phyloP scores from a whole-genome alignment of 2,797 vertebrate genomes.

The Hydrophis major region DNA sequence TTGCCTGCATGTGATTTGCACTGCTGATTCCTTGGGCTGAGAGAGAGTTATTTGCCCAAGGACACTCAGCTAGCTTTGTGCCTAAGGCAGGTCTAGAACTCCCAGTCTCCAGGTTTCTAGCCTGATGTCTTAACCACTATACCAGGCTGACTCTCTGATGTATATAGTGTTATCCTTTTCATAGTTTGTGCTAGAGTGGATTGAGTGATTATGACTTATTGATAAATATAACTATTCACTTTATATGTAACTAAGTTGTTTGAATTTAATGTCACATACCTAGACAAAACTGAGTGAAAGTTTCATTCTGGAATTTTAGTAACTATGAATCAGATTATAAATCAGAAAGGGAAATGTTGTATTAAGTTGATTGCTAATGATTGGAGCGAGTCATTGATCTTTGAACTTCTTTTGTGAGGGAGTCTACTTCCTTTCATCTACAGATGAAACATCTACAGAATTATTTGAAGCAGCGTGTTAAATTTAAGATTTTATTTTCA shows the following conservation, averaged over 20 bases:
- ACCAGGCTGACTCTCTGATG: not conserved
- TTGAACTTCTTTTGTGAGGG: not conserved
- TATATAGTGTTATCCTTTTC: not conserved
- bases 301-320: conserved; percentile 8
- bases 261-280: not conserved
- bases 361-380: not conserved
- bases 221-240: not conserved
- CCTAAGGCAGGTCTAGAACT: not conserved
- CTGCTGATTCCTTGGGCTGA: not conserved
- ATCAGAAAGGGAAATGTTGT: not conserved
- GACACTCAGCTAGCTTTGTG: not conserved
- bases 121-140: not conserved
- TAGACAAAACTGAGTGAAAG: not conserved
- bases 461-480: not conserved
- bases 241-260: not conserved
- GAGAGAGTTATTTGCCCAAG: not conserved
- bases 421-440: not conserved
- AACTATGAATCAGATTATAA: not conserved
- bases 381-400: not conserved
- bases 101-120: not conserved
- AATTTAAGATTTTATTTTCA: not conserved
- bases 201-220: not conserved
- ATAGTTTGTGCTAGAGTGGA: not conserved
- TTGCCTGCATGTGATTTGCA: not conserved
- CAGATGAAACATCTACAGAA: not conserved